Base-by-base conservation (phyloP, 2,888 invertebrate genomes). In the Lobophora halterata region DNA sequence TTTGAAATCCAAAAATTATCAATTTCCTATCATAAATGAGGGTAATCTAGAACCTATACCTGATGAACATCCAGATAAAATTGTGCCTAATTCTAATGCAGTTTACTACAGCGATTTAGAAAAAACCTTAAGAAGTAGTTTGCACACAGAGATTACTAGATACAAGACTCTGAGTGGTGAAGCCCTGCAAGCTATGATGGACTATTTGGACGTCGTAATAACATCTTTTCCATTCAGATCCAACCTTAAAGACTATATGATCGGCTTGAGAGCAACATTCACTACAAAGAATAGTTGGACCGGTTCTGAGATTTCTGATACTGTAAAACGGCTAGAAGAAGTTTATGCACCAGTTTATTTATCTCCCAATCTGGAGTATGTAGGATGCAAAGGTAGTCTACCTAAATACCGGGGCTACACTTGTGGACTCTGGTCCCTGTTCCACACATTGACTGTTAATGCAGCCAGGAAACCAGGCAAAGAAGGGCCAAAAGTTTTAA, bases 351-450 rank as follows among this genome's bases (percentile, higher is more conserved):
- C 91, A 7, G 88, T 93, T 3, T 91, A 89, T 55, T 55, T 57
- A 49, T 78, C 89, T 12, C 9, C 19, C 5, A 58, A 85, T 30
- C n/a, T n/a, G n/a, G 80, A 87, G 40, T 98, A 94, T 91, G 77
- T 94, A 17, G 93, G 93, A 1, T 99, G 99, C 67, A 89, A 88
- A 55, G 96, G 97, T 5, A 97, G 97, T 55, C 88, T 90, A 36
- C 78, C 91, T 0, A 88, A 89, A 43, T 91, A 90, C 58, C 89
- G 98, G 29, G 97, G 98, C 5, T 99, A 95, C 72, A 95, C 97
- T 0, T 99, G 99, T 79, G 94, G 97, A 0, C 85, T 99, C 16
- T 99, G 99, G 99, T 94, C 93, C 6, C 79, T 97, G 55, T 99
- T 98, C 70, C 99, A 99, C 68, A 94, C 93, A 18, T 78, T 99